phyloP scores from a whole-genome alignment of 2,113 vertebrate species.

The Bubo scandiacus region DNA sequence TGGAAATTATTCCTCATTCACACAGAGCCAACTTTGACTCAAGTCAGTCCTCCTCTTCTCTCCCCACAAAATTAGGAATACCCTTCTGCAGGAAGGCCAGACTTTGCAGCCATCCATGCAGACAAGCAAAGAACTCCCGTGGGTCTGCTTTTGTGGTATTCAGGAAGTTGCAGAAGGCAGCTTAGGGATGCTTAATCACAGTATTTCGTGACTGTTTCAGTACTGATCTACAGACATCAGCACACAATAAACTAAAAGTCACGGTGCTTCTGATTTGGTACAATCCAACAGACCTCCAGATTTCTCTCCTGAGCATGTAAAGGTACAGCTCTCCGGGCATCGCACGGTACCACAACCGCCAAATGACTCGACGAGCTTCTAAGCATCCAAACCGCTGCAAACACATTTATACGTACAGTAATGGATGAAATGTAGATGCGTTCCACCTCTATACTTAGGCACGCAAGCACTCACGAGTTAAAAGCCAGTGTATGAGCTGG shows the following conservation, averaged over 20 bases:
- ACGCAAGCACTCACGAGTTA: neutral
- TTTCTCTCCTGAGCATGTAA: neutral
- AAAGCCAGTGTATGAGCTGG: neutral
- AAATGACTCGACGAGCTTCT: neutral
- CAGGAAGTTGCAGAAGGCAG: neutral
- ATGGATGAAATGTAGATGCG: neutral
- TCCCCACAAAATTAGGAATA: too few species aligned
- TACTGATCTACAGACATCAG: neutral
- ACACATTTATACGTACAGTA: neutral
- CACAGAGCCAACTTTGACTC: too few species aligned
- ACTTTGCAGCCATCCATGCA: too few species aligned
- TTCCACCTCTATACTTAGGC: too few species aligned
- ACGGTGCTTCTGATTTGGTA: neutral
- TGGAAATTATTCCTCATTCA: too few species aligned
- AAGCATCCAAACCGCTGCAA: neutral
- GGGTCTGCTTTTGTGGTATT: neutral
- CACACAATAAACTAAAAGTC: neutral
- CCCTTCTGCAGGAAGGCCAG: too few species aligned
- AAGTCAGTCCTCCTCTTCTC: too few species aligned
- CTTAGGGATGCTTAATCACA: neutral
- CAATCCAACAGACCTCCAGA: neutral
- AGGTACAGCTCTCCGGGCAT: neutral
- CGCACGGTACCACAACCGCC: fast-evolving
- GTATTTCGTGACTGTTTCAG: neutral
- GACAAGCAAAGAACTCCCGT: too few species aligned